These are phyloP conservation scores for Bucorvus abyssinicus DNA, from an alignment of 2,797 vertebrate genomes.

Conservation along the genomic window DNA sequence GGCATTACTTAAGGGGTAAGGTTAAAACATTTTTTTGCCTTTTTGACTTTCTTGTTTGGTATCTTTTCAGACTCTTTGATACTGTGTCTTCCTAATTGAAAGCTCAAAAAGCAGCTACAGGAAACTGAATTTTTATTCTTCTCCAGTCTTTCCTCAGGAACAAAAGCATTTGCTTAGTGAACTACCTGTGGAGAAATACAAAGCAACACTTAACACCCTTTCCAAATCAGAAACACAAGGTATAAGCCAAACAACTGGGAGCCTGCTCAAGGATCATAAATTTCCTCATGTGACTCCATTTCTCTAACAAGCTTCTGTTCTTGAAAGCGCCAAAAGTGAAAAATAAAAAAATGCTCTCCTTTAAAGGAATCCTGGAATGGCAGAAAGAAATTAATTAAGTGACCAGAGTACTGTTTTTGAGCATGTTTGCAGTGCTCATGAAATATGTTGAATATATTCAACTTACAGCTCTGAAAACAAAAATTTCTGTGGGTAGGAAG, in stretches of 20 bases:
- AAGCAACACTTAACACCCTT: neutral
- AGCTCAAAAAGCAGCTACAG: neutral
- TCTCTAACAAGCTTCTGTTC: neutral
- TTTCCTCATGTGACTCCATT: neutral
- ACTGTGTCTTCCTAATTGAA: neutral
- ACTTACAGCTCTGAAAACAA: neutral
- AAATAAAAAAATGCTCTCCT: neutral
- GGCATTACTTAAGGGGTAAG: neutral
- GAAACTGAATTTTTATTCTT: neutral
- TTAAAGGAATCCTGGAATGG: neutral
- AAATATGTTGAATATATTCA: neutral
- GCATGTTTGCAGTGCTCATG: neutral
- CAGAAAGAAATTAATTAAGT: neutral
- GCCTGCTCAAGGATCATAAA: neutral
- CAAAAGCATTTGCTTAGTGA: neutral
- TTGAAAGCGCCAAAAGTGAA: neutral
- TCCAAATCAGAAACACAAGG: neutral
- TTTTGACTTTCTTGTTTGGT: neutral
- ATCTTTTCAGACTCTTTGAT: neutral
- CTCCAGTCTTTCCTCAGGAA: neutral
- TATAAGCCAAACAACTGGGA: neutral
- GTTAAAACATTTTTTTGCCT: neutral
- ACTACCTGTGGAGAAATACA: neutral
- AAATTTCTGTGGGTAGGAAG: neutral
- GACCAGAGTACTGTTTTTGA: neutral